Percentiles rank a stretch among this genome's conserved stretches.
Evolutionary conservation across 2,113 vertebrate species (phyloP).

Genomic region (Struthidea cinerea): DNA sequence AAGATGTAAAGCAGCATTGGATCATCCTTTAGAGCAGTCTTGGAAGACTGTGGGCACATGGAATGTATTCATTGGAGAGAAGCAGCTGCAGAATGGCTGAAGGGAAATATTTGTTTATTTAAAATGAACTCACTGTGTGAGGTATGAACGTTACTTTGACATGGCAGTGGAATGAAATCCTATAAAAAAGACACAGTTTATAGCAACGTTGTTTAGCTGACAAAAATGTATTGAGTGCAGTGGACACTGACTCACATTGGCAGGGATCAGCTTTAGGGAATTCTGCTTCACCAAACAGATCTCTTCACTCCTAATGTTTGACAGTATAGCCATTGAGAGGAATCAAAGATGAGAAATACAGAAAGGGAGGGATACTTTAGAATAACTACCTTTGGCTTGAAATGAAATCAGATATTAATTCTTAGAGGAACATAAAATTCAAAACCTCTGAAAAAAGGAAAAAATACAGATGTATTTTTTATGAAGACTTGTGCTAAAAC

Average conservation of each 20-base stretch:
- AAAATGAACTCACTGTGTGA: background rate
- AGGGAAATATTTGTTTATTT: background rate
- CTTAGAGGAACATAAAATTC: background rate
- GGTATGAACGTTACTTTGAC: background rate
- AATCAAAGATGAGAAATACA: background rate
- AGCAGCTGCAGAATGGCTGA: background rate
- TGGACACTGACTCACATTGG: background rate
- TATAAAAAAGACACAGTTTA: background rate
- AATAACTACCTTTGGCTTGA: background rate
- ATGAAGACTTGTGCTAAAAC: background rate
- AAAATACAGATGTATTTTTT: conserved; percentile 9
- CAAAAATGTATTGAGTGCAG: background rate
- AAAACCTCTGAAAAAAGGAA: background rate
- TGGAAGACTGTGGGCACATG: background rate
- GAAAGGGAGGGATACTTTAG: background rate
- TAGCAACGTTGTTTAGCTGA: conserved; percentile 17
- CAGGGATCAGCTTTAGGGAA: conserved; percentile 36
- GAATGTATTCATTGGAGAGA: background rate
- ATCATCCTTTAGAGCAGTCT: background rate
- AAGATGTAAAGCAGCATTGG: background rate
- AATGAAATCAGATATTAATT: conserved; percentile 20
- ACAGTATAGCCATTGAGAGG: background rate
- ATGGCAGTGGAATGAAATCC: conserved; percentile 7
- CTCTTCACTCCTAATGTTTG: background rate
- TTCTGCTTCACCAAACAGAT: background rate